Percentiles rank a stretch among this genome's conserved stretches.
These are phyloP conservation scores for Siniperca chuatsi DNA, from an alignment of 2,113 vertebrate species.

Conservation along the genomic window DNA sequence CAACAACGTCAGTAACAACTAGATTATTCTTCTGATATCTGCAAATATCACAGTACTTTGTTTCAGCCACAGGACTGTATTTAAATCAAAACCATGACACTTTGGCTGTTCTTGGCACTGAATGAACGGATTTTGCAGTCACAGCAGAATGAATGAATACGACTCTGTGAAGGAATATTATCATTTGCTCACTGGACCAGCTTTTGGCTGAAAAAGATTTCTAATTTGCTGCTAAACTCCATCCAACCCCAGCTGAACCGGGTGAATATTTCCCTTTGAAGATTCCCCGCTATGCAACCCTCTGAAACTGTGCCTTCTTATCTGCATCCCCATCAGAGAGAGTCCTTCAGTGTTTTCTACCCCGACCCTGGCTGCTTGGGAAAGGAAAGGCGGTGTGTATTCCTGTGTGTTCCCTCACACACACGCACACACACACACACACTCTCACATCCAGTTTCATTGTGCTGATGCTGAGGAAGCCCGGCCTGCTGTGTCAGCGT, in stretches of 20 bases:
- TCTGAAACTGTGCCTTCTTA: constrained; percentile 43
- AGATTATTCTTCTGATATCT: constrained; percentile 9
- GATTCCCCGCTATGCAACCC: constrained; percentile 13
- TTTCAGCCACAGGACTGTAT: constrained; percentile 20
- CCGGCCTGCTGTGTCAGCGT: constrained; percentile 77
- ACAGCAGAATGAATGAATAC: constrained; percentile 42
- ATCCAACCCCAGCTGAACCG: constrained; percentile 17
- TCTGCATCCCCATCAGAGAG: constrained; percentile 59
- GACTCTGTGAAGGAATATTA: constrained; percentile 29
- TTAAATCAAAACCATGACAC: constrained; percentile 49
- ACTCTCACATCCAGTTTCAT: constrained; percentile 51
- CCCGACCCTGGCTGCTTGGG: constrained; percentile 27
- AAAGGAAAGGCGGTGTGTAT: constrained; percentile 34
- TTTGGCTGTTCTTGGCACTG: constrained; percentile 3
- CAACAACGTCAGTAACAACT: constrained; percentile 3
- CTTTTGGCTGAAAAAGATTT: constrained; percentile 50
- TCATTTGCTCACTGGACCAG: constrained; percentile 15
- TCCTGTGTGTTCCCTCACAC: constrained; percentile 7
- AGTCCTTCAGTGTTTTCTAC: constrained; percentile 33
- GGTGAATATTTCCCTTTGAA: constrained; percentile 48
- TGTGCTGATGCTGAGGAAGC: constrained; percentile 73
- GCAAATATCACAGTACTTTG: constrained; percentile 1
- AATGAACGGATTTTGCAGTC: constrained; percentile 40
- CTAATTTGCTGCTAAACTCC: constrained; percentile 61
- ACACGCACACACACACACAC: neutral